Conservation (phyloP, 2,888 invertebrate genomes). For the Drosophila atroscutellata region DNA sequence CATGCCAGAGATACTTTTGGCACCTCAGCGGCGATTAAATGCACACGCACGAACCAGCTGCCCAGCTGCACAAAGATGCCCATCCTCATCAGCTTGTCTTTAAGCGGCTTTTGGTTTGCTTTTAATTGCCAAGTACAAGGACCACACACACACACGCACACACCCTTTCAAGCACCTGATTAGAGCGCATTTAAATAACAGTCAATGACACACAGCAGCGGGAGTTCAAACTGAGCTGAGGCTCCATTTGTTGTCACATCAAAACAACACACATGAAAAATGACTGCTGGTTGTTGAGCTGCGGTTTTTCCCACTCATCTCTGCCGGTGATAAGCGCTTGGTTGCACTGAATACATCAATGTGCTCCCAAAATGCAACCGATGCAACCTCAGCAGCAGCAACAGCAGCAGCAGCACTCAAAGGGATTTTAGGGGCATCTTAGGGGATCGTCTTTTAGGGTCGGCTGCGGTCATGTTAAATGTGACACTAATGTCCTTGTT, state of each 20-base stretch:
- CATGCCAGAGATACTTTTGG: constrained; percentile 81
- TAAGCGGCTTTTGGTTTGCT: constrained; percentile 68
- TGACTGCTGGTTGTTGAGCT: constrained; percentile 38
- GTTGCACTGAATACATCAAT: constrained; percentile 37
- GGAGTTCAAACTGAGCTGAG: constrained; percentile 7
- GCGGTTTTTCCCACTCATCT: constrained; percentile 29
- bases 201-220: constrained; percentile 50
- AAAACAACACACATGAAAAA: constrained; percentile 59
- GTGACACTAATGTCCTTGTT: constrained; percentile 81
- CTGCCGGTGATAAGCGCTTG: constrained; percentile 41
- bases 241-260: constrained; percentile 66
- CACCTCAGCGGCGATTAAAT: constrained; percentile 79
- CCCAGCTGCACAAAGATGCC: constrained; percentile 1
- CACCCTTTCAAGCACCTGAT: constrained; percentile 53
- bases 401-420: constrained; percentile 12
- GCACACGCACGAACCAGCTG: constrained; percentile 58
- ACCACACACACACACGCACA: constrained; percentile 63
- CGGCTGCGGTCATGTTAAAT: constrained; percentile 69
- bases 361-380: constrained; percentile 68
- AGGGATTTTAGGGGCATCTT: neutral
- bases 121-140: constrained; percentile 78
- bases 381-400: constrained; percentile 22
- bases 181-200: constrained; percentile 77
- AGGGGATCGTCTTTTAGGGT: constrained; percentile 12
- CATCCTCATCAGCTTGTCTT: constrained; percentile 32